Base-by-base conservation (phyloP, 2,113 vertebrate genomes). In the Plestiodon gilberti region DNA sequence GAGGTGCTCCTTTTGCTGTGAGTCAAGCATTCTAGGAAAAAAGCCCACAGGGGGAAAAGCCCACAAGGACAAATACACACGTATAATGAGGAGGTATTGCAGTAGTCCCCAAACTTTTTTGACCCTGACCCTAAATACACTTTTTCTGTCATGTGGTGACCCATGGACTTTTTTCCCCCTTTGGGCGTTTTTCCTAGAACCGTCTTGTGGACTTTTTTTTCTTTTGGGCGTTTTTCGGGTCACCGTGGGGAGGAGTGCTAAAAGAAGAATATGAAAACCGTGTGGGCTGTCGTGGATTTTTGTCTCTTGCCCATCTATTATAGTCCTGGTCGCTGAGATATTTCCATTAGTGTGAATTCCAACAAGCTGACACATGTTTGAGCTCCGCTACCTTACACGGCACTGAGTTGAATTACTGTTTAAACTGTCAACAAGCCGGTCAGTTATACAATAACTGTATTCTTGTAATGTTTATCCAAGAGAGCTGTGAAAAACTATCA, bases 381-480 rank as follows among this genome's bases (percentile, higher is more conserved):
- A 33, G 33, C 65, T 11, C 52, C 11, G 33, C 38, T 65, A 67
- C 38, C 10, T 61, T 43, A 70, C 33, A 48, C 62, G 40, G 35
- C 38, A 78, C 35, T 18, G 2, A 81, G 62, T 28, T 73, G 75
- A 23, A n/a, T 28, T 38, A 80, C 35, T 84, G 9, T 75, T 35
- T 80, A 80, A 84, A 81, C 35, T 59, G 40, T 82, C 71, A 57
- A 20, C 48, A 55, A 76, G 43, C 61, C 73, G 33, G 52, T 69
- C 73, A 69, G 1, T 93, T 89, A 89, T 83, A 91, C 78, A 89
- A 87, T 93, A 82, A 77, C 83, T 38, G 78, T 38, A 0, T 23
- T 23, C 77, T n/a, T 28, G 74, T 79, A 89, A 92, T 83, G 61
- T 86, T 91, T 88, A 30, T 23, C 90, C 89, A 59, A 17, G 28